Conservation (phyloP, 2,113 vertebrate species). For the Steatornis caripensis region DNA sequence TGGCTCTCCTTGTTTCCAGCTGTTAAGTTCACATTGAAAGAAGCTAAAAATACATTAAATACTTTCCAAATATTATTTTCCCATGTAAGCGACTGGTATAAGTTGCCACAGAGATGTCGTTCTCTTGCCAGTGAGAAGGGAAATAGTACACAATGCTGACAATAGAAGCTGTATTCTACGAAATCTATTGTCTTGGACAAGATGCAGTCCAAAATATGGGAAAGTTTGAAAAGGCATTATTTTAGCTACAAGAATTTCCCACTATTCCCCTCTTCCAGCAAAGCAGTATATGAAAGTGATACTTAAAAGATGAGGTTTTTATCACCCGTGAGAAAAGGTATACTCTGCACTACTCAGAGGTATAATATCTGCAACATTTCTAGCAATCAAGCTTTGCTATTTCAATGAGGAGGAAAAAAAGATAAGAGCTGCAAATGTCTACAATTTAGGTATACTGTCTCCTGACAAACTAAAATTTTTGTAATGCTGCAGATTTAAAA, state of each 20-base stretch:
- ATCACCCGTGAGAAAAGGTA: not conserved
- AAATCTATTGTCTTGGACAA: not conserved
- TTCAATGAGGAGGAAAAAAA: not conserved
- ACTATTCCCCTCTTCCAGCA: not conserved
- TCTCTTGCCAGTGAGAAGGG: not conserved
- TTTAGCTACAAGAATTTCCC: not conserved
- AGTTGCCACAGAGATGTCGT: not conserved
- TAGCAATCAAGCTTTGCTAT: not conserved
- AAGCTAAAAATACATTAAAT: slow-evolving; percentile 28
- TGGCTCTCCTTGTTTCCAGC: slow-evolving; percentile 19
- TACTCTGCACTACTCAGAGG: not conserved
- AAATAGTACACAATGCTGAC: not conserved
- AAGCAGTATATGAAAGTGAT: not conserved
- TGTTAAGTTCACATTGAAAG: slow-evolving; percentile 8
- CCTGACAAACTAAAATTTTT: not conserved
- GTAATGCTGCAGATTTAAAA: not conserved
- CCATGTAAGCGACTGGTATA: not conserved
- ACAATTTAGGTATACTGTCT: not conserved
- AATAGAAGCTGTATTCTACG: not conserved
- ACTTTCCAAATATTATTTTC: slow-evolving; percentile 24
- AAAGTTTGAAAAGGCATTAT: not conserved
- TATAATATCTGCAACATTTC: not conserved
- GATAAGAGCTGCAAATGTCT: not conserved
- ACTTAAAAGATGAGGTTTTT: not conserved
- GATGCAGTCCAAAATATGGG: not conserved